phyloP scores from a whole-genome alignment of 2,888 invertebrate genomes.

The Stegophylla sp. region DNA sequence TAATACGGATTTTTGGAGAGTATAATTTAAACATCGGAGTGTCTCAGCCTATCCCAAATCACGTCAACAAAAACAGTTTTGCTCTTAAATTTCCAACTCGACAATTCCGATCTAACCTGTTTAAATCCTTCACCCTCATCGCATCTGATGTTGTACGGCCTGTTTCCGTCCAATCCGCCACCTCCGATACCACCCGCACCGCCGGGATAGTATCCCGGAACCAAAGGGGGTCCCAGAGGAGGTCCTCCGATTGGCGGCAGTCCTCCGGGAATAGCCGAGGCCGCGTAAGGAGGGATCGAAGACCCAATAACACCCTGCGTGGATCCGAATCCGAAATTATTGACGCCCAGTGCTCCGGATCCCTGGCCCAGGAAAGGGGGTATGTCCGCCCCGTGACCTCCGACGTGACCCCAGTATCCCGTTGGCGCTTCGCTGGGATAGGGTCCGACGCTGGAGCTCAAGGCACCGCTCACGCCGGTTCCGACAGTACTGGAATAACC shows the following conservation, averaged over 20 bases:
- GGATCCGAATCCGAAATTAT: conserved; percentile 42
- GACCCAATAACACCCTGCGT: conserved; percentile 55
- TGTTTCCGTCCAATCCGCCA: conserved; percentile 60
- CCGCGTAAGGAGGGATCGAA: conserved; percentile 59
- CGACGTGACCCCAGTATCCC: conserved; percentile 57
- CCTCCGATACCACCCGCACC: conserved; percentile 60
- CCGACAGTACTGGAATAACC: conserved; percentile 60
- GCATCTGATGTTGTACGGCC: conserved; percentile 70
- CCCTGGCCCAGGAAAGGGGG: conserved; percentile 56
- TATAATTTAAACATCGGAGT: too few species aligned
- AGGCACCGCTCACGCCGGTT: background rate
- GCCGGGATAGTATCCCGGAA: conserved; percentile 60
- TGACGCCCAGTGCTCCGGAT: conserved; percentile 5
- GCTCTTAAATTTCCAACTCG: too few species aligned
- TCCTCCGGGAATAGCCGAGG: conserved; percentile 49
- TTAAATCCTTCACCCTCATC: conserved; percentile 83
- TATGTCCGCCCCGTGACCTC: conserved; percentile 60
- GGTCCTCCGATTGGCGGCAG: conserved; percentile 57
- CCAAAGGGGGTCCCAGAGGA: conserved; percentile 44
- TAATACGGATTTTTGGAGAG: too few species aligned
- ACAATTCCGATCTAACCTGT: conserved; percentile 66
- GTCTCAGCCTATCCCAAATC: too few species aligned
- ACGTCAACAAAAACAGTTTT: too few species aligned
- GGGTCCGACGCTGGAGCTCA: conserved; percentile 53
- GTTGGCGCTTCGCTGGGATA: conserved; percentile 35